Base-by-base conservation (phyloP, 1,140 invertebrate species). In the Psix sp. region DNA sequence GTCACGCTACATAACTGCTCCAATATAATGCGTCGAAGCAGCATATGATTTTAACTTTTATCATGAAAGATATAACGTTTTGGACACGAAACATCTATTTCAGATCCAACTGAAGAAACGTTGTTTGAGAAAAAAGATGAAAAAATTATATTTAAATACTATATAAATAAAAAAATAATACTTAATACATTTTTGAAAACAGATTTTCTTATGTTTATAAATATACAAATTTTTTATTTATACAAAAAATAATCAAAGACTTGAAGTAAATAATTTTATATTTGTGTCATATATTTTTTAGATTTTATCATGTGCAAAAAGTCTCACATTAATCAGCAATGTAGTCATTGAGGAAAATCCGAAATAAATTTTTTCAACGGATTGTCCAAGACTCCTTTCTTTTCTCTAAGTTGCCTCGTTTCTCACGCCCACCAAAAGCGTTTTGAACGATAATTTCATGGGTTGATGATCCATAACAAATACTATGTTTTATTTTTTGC, bases 401-500 rank as follows among this genome's bases (percentile, higher is more conserved):
- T 56, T 39, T 15, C 43, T n/a, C 11, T 59, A 29, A 29, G 7
- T 48, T 51, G 49, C 42, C 54, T 48, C 46, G 52, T 70, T 75
- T 75, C 73, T 63, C 73, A 75, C 73, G 73, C 73, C 63, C 56
- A 65, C 46, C 40, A 31, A 15, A 63, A 49, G 13, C 57, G 51
- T 29, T 10, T 38, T 13, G 29, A 70, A 20, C 57, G 49, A 63
- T 49, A 46, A 78, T 79, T 81, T 77, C 70, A 78, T 70, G 67
- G 74, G 74, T 73, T 74, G 75, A 81, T 78, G 77, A 76, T 76
- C 70, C 76, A 73, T 59, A 57, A 62, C 77, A 72, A 48, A 74
- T 77, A 13, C 48, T 63, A 63, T 48, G 40, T 66, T 52, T 71
- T 11, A 45, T 60, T 63, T 66, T 60, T 60, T 62, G 26, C 40